These are phyloP conservation scores for Diloba caeruleocephala DNA, from an alignment of 2,888 invertebrate genomes.

Conservation along the genomic window DNA sequence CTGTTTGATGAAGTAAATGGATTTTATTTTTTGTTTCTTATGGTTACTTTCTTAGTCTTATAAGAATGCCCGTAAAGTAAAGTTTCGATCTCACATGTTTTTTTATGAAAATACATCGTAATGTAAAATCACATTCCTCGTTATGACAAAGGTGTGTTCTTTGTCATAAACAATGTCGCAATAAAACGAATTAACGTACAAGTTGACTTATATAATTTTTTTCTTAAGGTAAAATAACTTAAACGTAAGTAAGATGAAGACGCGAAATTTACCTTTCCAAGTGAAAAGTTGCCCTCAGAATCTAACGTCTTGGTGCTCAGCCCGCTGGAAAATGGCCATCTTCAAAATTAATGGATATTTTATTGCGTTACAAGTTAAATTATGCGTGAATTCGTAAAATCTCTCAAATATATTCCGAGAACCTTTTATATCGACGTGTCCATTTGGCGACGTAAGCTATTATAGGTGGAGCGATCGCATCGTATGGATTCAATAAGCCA, in stretches of 20 bases:
- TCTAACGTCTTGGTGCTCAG: conserved; percentile 75
- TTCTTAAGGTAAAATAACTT: conserved; percentile 41
- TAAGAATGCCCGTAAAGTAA: no score
- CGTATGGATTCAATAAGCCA: conserved; percentile 55
- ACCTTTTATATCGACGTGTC: conserved; percentile 62
- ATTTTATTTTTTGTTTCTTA: conserved; percentile 35
- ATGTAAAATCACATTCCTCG: no score
- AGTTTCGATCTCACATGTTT: no score
- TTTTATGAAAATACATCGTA: no score
- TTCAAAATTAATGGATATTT: conserved; percentile 87
- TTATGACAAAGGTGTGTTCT: no score
- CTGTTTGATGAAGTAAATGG: conserved; percentile 47
- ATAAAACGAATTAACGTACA: conserved; percentile 17
- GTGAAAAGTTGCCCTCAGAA: conserved; percentile 70
- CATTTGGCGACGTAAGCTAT: conserved; percentile 52
- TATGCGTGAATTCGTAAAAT: conserved; percentile 81
- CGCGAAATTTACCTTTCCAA: conserved; percentile 65
- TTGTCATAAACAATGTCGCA: no score
- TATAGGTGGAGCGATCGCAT: conserved; percentile 47
- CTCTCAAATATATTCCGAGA: conserved; percentile 66
- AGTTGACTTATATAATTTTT: conserved; percentile 31
- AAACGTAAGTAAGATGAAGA: conserved; percentile 53
- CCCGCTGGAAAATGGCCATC: conserved; percentile 83
- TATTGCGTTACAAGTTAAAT: conserved; percentile 85
- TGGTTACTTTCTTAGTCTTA: neutral